Conservation (phyloP, 2,113 vertebrate species). For the Propithecus coquereli region DNA sequence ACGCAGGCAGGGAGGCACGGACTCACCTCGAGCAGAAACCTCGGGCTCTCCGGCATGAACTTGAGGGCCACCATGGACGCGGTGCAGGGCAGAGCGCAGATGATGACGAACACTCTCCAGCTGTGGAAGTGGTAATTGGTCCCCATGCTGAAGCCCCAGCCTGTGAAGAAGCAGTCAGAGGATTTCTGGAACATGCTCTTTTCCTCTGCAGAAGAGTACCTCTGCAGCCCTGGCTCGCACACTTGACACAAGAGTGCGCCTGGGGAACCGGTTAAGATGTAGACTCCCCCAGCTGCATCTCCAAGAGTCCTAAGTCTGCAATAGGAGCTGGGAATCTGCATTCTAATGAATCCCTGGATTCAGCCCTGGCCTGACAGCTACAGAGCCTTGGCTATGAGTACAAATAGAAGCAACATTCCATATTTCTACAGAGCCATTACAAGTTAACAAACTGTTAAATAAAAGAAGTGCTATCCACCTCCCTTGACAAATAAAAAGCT, state of each 20-base stretch:
- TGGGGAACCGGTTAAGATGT: neutral
- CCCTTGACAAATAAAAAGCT: neutral
- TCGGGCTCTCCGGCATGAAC: slow-evolving; percentile 98
- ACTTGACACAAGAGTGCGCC: rapidly evolving
- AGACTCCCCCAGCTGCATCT: no score
- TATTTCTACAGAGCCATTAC: neutral
- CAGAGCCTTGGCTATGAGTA: neutral
- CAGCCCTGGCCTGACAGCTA: neutral
- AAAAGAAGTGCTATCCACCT: neutral
- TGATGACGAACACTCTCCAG: slow-evolving; percentile 95
- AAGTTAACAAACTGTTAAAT: neutral
- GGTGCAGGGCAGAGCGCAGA: slow-evolving; percentile 92
- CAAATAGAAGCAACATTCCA: neutral
- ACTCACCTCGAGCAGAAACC: slow-evolving; percentile 96
- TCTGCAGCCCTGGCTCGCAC: neutral
- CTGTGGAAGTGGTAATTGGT: slow-evolving; percentile 94
- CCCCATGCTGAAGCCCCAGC: slow-evolving; percentile 97
- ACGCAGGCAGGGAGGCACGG: rapidly evolving
- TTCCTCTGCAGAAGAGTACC: neutral
- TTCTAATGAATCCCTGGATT: neutral
- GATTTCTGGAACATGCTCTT: neutral
- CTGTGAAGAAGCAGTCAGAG: slow-evolving; percentile 78
- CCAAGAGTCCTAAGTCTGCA: neutral
- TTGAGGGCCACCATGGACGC: slow-evolving; percentile 90
- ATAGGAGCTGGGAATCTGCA: neutral